Evolutionary conservation across 2,888 invertebrate genomes (phyloP).

Genomic region (Agrotis ipsilon): DNA sequence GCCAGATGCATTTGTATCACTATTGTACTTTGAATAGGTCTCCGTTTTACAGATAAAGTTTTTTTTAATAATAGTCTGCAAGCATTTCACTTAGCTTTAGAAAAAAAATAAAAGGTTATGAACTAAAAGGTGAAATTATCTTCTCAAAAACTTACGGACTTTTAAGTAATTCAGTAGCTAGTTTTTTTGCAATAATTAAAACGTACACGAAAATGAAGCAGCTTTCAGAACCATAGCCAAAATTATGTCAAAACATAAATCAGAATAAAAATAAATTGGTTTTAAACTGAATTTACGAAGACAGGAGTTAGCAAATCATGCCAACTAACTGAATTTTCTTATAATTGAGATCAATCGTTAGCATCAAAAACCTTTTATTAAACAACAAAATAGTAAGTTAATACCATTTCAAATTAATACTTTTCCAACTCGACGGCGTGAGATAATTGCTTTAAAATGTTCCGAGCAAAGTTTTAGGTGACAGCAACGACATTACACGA

Average conservation of each 20-base stretch:
- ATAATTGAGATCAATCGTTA: slow-evolving; percentile 9
- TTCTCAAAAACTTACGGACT: neutral
- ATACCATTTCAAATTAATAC: slow-evolving; percentile 44
- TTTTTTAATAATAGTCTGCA: neutral
- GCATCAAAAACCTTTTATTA: slow-evolving; percentile 11
- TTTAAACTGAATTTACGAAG: slow-evolving; percentile 9
- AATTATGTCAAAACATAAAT: slow-evolving; percentile 34
- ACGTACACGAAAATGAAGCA: slow-evolving; percentile 10
- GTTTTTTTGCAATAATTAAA: neutral
- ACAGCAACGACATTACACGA: slow-evolving; percentile 41
- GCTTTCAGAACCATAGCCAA: slow-evolving; percentile 31
- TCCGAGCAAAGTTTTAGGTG: slow-evolving; percentile 45
- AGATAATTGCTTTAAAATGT: slow-evolving; percentile 60
- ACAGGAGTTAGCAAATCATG: slow-evolving; percentile 5
- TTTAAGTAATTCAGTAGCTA: slow-evolving; percentile 1
- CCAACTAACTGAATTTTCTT: neutral
- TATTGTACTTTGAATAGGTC: slow-evolving; percentile 4
- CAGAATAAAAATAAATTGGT: neutral
- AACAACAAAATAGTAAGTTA: slow-evolving; percentile 29
- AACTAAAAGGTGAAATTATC: neutral
- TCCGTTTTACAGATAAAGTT: neutral
- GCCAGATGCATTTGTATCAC: slow-evolving; percentile 11
- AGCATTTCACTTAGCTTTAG: neutral
- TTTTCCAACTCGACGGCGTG: slow-evolving; percentile 30
- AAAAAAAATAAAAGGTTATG: neutral